Percentiles rank a stretch among this genome's conserved stretches.
Evolutionary conservation across 2,888 invertebrate genomes (phyloP).

Genomic region (Nymphalis polychloros): DNA sequence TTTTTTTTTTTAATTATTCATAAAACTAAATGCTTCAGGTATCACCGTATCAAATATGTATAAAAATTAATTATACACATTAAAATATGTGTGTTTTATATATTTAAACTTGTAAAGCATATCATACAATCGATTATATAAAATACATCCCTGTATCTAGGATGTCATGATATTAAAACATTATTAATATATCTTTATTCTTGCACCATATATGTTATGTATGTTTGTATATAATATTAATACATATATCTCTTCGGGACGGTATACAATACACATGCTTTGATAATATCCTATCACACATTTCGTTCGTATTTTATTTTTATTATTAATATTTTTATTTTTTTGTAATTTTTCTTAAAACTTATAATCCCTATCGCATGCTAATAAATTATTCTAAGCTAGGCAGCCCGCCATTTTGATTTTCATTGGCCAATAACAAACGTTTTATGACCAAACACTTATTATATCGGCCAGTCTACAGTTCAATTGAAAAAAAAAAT

Average conservation of each 20-base stretch:
- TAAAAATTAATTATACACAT: conserved; percentile 8
- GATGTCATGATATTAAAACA: conserved; percentile 41
- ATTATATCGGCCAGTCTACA: not conserved
- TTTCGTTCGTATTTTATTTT: conserved; percentile 46
- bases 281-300: conserved; percentile 57
- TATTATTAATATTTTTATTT: conserved; percentile 47
- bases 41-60: conserved; percentile 13
- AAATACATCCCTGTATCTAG: conserved; percentile 43
- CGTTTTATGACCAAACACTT: too few species aligned
- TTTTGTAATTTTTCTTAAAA: conserved; percentile 51
- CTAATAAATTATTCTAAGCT: conserved; percentile 78
- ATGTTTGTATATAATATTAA: conserved; percentile 15
- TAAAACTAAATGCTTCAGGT: conserved; percentile 14
- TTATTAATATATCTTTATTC: conserved; percentile 2
- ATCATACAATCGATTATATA: conserved; percentile 36
- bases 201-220: conserved; percentile 15
- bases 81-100: conserved; percentile 4
- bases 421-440: conserved; percentile 39
- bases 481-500: conserved; percentile 20
- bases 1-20: not conserved
- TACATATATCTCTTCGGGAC: conserved; percentile 51
- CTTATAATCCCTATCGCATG: conserved; percentile 68
- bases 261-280: conserved; percentile 63
- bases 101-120: conserved; percentile 1
- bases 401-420: conserved; percentile 54